Evolutionary conservation across 1,140 invertebrate genomes (phyloP), one percentile per base, ranked within the genome.

Genomic region (Leptinotarsa defecta): DNA sequence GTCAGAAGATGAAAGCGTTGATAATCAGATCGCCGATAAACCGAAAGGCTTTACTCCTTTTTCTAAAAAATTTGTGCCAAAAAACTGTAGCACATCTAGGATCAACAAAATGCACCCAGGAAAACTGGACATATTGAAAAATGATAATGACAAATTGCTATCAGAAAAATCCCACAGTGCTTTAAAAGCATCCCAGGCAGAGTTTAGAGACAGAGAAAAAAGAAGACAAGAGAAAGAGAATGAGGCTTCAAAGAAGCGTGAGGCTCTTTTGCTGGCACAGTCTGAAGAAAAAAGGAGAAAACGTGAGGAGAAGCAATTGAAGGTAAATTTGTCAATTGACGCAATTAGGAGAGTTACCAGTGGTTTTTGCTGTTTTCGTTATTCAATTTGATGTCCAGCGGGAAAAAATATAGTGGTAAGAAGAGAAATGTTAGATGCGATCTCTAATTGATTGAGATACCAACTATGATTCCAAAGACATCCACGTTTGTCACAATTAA

Each of bases 231-330:
- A 82, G n/a, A 88, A 62, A 61, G 80, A 82, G 19, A 87, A 87
- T 75, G 85, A 86, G 24, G 80, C 85, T 0, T 71, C 86, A 11
- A 86, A 85, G 48, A 85, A 84, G 73, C 80, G 79, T 15, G 82
- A 85, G 68, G 79, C 80, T n/a, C n/a, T 83, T 63, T 65, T 83
- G 13, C 72, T 68, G 24, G 77, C 79, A n/a, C 76, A 79, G 75
- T 48, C 78, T 3, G 90, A 91, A 79, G 89, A 89, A 62, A 89
- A 88, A 61, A 88, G 86, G 77, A 88, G 88, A 72, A 88, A 88
- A 79, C 85, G 90, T 1, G 88, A 90, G 76, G 87, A 90, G 71
- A 91, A 90, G 73, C 89, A 91, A 81, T 76, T 86, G 17, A 89
- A 88, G 48, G 71, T 71, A 71, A 71, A 4, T 65, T 34, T 34